Evolutionary conservation across 2,888 invertebrate species (phyloP), one percentile per base, ranked within the genome.

Genomic region (Oligia fasciuncula): DNA sequence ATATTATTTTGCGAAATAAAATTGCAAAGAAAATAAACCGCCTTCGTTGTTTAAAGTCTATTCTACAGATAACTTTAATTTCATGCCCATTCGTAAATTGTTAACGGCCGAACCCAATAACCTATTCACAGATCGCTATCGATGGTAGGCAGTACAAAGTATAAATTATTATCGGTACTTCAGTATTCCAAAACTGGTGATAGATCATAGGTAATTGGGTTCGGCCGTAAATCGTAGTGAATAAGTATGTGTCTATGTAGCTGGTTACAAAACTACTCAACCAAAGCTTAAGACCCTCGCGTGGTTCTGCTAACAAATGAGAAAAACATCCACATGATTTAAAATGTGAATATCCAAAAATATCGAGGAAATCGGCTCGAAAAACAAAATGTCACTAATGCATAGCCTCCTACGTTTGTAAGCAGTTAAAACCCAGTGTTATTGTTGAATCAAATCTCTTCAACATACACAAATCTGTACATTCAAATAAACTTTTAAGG

Each of bases 381-480:
- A 62, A 23, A 62, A 23, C 8, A 43, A 51, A 43, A 40, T 9
- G 17, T 29, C 17, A 23, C 8, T 11, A 43, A 13, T 29, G 17
- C n/a, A n/a, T 60, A n/a, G n/a, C 57, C 11, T 60, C 23, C 11
- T 60, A 13, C 29, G 0, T 29, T 23, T 35, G 3, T n/a, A 57
- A 4, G 43, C 29, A 1, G 3, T 23, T 46, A 23, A 60, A 76
- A 67, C 14, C n/a, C 0, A 40, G 14, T 66, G 23, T 57, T 79
- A 82, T 84, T 70, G 0, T 35, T 57, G 4, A 62, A 63, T 63
- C 11, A 63, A 65, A 85, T 85, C 62, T 54, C 17, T 68, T 57
- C 54, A 65, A 54, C 29, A 35, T 54, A 68, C 85, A 81, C 54
- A 74, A 77, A 77, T 72, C 70, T 63, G 40, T 77, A 74, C 71